A percentile compares a stretch with the other conserved stretches of the same genome.
Evolutionary conservation across 1,140 invertebrate species (phyloP).

Genomic region (Macrobrachium nipponense): DNA sequence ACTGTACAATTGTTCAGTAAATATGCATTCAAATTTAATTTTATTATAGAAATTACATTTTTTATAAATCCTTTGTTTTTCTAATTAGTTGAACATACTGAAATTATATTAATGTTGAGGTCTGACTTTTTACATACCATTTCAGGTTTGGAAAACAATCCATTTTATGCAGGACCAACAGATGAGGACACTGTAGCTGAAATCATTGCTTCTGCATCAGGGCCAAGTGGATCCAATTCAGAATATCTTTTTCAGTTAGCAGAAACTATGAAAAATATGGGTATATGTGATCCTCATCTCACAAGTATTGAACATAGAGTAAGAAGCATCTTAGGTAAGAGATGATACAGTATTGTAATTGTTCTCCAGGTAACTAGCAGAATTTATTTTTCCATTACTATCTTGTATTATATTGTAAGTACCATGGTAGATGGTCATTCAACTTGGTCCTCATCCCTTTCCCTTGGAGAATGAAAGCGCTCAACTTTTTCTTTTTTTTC

Average conservation of each 20-base stretch:
- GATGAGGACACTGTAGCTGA: conserved; percentile 81
- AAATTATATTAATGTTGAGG: conserved; percentile 64
- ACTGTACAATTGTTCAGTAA: too few species aligned
- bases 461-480: too few species aligned
- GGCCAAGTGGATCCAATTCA: conserved; percentile 87
- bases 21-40: too few species aligned
- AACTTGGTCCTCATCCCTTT: too few species aligned
- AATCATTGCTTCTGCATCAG: conserved; percentile 79
- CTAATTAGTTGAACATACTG: background rate
- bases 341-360: too few species aligned
- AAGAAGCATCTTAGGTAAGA: conserved; percentile 4
- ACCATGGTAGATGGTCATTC: too few species aligned
- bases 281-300: conserved; percentile 38
- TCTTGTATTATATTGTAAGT: too few species aligned
- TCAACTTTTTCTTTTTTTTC: too few species aligned
- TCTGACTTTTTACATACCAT: conserved; percentile 85
- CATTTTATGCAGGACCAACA: conserved; percentile 80
- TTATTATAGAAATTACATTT: too few species aligned
- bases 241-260: conserved; percentile 91
- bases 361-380: too few species aligned
- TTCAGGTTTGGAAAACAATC: conserved; percentile 82
- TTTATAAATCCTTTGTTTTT: background rate
- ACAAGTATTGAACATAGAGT: conserved; percentile 36
- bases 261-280: conserved; percentile 74
- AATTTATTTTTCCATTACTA: too few species aligned